These are phyloP conservation scores for Pandemis heparana DNA, from an alignment of 2,888 invertebrate species.

Conservation along the genomic window DNA sequence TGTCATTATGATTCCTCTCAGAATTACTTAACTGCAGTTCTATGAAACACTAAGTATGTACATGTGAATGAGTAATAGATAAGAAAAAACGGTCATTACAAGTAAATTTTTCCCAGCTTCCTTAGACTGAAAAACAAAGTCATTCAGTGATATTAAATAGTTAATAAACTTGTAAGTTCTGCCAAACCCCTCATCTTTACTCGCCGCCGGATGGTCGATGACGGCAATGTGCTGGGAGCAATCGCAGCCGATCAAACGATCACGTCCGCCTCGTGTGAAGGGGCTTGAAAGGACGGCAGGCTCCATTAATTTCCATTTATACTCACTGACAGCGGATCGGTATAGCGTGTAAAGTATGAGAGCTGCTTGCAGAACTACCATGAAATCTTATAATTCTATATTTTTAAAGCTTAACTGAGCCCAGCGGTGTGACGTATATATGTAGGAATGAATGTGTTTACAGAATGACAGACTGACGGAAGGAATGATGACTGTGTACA, in stretches of 20 bases:
- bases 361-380: constrained; percentile 21
- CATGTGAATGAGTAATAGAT: neutral
- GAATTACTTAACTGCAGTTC: neutral
- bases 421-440: no score
- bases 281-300: constrained; percentile 46
- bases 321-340: constrained; percentile 65
- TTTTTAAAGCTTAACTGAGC: neutral
- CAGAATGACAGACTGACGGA: no score
- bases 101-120: neutral
- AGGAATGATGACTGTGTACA: no score
- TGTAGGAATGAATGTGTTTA: no score
- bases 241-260: constrained; percentile 39
- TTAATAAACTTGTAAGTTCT: constrained; percentile 25
- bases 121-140: neutral
- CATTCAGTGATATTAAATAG: constrained; percentile 7
- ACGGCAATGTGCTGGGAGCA: constrained; percentile 37
- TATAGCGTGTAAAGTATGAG: constrained; percentile 37
- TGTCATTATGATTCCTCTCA: neutral
- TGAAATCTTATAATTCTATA: constrained; percentile 7
- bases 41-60: neutral
- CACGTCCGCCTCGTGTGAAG: constrained; percentile 38
- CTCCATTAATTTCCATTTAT: constrained; percentile 75
- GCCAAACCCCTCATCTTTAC: constrained; percentile 32
- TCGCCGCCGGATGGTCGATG: constrained; percentile 20
- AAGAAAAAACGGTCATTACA: neutral